Percentiles rank a stretch among this genome's conserved stretches.
Conservation (phyloP, 2,888 invertebrate species). For the Augiades crinisus region DNA sequence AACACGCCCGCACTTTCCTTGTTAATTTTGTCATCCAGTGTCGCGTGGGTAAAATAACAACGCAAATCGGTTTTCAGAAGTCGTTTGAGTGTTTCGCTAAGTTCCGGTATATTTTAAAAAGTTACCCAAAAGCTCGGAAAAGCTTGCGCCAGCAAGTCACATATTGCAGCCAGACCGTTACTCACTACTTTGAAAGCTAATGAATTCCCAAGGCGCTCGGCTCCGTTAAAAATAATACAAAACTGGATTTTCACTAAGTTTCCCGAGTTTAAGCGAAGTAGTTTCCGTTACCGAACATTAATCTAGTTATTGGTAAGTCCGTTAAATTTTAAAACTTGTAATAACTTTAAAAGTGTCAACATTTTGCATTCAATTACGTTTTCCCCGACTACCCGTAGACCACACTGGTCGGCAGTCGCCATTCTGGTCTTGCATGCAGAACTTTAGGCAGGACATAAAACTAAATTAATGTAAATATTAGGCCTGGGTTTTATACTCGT, state of each 20-base stretch:
- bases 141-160: conserved; percentile 39
- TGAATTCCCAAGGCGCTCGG: conserved; percentile 70
- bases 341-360: conserved; percentile 21
- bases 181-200: conserved; percentile 61
- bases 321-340: conserved; percentile 26
- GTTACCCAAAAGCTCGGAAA: neutral
- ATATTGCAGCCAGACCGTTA: conserved; percentile 54
- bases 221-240: conserved; percentile 74
- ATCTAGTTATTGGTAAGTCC: conserved; percentile 58
- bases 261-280: conserved; percentile 59
- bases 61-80: neutral
- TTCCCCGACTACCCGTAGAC: too few relatives aligned
- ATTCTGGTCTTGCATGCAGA: too few relatives aligned
- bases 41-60: neutral
- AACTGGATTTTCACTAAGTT: conserved; percentile 62
- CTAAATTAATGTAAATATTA: too few relatives aligned
- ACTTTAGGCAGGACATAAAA: too few relatives aligned
- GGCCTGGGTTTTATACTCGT: too few relatives aligned
- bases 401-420: too few relatives aligned
- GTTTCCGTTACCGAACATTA: conserved; percentile 73
- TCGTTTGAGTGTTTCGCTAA: conserved; percentile 3
- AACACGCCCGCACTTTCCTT: too few relatives aligned
- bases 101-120: conserved; percentile 12
- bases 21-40: neutral
- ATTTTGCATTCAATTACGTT: too few relatives aligned